A percentile compares a stretch with the other conserved stretches of the same genome.
These are phyloP conservation scores for Anagrus nilaparvatae DNA, from an alignment of 1,140 invertebrate species.

Conservation along the genomic window DNA sequence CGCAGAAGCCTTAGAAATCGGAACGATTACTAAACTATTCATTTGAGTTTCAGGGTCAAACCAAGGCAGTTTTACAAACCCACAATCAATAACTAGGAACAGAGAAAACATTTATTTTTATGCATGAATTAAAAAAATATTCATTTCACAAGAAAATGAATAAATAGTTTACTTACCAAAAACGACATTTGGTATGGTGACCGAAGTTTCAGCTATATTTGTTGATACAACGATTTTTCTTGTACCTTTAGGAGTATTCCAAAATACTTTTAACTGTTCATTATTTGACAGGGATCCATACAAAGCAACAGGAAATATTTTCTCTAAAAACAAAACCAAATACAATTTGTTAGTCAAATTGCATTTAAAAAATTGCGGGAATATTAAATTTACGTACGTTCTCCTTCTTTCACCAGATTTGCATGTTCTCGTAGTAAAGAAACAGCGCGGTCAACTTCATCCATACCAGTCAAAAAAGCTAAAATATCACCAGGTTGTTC, in stretches of 20 bases:
- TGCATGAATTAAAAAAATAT: conserved; percentile 2
- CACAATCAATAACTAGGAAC: conserved; percentile 83
- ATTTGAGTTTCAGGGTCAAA: conserved; percentile 77
- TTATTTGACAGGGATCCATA: conserved; percentile 79
- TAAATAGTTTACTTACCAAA: conserved; percentile 51
- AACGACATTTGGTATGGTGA: conserved; percentile 75
- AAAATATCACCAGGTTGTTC: conserved; percentile 81
- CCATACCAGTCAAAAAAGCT: conserved; percentile 89
- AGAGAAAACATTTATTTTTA: conserved; percentile 8
- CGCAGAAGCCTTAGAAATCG: conserved; percentile 82
- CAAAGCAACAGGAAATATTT: conserved; percentile 79
- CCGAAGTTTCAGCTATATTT: conserved; percentile 95
- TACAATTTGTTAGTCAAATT: conserved; percentile 10
- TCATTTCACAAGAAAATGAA: conserved; percentile 9
- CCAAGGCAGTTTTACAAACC: conserved; percentile 93
- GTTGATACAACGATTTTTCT: conserved; percentile 93
- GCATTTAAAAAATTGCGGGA: conserved; percentile 1
- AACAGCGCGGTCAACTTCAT: conserved; percentile 75
- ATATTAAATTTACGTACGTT: conserved; percentile 37
- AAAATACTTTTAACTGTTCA: conserved; percentile 85
- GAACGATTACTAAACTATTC: conserved; percentile 75
- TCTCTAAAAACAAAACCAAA: conserved; percentile 40
- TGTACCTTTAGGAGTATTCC: conserved; percentile 57
- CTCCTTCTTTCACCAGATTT: conserved; percentile 37
- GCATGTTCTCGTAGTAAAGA: conserved; percentile 58